Conservation (phyloP, 2,113 vertebrate species). For the Labeo rohita region DNA sequence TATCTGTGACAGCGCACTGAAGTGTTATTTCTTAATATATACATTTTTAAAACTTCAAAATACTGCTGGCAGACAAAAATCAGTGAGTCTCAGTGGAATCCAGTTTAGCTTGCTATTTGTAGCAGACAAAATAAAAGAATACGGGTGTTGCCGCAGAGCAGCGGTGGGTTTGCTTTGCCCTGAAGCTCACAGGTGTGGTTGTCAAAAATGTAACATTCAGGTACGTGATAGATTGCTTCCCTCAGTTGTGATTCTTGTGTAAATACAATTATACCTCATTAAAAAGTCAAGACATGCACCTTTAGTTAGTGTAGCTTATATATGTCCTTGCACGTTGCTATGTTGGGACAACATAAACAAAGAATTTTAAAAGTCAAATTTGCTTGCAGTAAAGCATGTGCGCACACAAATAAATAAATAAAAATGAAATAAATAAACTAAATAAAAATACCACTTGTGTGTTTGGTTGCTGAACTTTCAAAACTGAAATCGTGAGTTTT, state of each 20-base stretch:
- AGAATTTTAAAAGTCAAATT: too few relatives aligned
- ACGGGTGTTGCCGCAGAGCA: not conserved
- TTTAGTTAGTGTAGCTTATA: not conserved
- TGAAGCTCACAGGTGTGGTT: slow-evolving; percentile 1
- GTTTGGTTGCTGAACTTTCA: too few relatives aligned
- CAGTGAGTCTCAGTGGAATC: not conserved
- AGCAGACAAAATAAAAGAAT: not conserved
- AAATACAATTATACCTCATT: slow-evolving; percentile 22
- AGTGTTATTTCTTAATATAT: not conserved
- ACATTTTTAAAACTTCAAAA: not conserved
- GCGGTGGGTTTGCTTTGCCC: slow-evolving; percentile 11
- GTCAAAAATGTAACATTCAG: slow-evolving; percentile 3
- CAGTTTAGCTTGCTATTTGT: slow-evolving; percentile 16
- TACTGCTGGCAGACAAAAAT: not conserved
- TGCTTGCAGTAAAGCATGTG: not conserved
- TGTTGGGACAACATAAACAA: not conserved
- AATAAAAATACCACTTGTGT: not conserved
- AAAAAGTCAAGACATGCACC: not conserved
- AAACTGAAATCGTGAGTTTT: too few relatives aligned
- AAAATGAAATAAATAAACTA: not conserved
- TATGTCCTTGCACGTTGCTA: not conserved
- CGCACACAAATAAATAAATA: not conserved
- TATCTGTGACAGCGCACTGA: not conserved
- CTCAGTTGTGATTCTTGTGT: slow-evolving; percentile 9
- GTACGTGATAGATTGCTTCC: slow-evolving; percentile 1